Conservation (phyloP, 2,113 vertebrate species). For the Tetrax tetrax region DNA sequence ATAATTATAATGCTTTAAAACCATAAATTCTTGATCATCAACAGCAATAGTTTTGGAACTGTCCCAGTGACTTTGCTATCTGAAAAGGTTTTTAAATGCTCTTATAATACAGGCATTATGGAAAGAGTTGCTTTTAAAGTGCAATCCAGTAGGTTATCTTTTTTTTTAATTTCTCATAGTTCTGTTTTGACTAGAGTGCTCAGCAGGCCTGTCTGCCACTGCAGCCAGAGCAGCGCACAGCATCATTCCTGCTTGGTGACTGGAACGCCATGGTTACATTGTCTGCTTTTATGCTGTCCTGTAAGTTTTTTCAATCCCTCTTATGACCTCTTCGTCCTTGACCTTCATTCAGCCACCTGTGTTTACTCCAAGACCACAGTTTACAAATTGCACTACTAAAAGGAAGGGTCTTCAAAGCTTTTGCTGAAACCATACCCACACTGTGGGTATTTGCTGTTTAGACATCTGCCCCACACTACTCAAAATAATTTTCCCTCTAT, state of each 20-base stretch:
- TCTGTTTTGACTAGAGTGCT: background rate
- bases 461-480: background rate
- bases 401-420: background rate
- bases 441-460: background rate
- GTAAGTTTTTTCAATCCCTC: background rate
- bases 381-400: background rate
- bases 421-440: background rate
- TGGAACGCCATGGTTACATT: background rate
- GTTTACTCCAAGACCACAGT: accelerated
- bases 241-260: background rate
- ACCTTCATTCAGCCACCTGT: background rate
- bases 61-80: background rate
- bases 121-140: background rate
- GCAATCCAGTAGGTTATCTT: background rate
- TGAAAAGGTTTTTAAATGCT: background rate
- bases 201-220: background rate
- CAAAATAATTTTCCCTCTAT: background rate
- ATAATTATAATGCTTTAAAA: background rate
- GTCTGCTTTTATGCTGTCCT: background rate
- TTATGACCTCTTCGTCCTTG: background rate
- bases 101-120: background rate
- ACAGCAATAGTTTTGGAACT: background rate
- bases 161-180: background rate
- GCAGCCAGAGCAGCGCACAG: background rate
- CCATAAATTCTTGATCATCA: background rate